Evolutionary conservation across 2,888 invertebrate species (phyloP).

Genomic region (Erebia epiphron): DNA sequence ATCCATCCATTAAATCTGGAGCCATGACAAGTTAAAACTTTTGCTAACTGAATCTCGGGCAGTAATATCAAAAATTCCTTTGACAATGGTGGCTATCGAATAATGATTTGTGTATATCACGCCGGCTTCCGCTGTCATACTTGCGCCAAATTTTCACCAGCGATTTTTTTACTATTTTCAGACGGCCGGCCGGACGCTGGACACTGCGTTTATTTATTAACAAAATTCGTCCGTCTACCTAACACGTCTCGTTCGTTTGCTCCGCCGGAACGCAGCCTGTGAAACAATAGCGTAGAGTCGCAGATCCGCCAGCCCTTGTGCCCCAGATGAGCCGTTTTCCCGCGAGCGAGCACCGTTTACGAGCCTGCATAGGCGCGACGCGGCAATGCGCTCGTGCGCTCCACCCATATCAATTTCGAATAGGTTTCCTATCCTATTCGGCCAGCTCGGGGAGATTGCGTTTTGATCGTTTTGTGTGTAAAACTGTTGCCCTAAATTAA

Average conservation of each 20-base stretch:
- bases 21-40: slow-evolving; percentile 57
- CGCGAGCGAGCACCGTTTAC: slow-evolving; percentile 66
- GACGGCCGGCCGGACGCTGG: slow-evolving; percentile 64
- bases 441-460: slow-evolving; percentile 70
- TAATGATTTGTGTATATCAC: slow-evolving; percentile 76
- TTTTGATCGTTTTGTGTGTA: slow-evolving; percentile 80
- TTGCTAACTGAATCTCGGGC: slow-evolving; percentile 62
- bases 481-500: slow-evolving; percentile 81
- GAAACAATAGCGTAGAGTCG: slow-evolving; percentile 52
- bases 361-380: slow-evolving; percentile 76
- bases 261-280: slow-evolving; percentile 48
- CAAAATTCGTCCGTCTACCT: slow-evolving; percentile 77
- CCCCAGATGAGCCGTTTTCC: slow-evolving; percentile 54
- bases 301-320: slow-evolving; percentile 42
- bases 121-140: slow-evolving; percentile 72
- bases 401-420: slow-evolving; percentile 82
- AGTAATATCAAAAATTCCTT: slow-evolving; percentile 80
- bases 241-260: slow-evolving; percentile 56
- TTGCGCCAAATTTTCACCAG: slow-evolving; percentile 76
- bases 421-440: slow-evolving; percentile 81
- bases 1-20: slow-evolving; percentile 49
- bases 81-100: slow-evolving; percentile 72
- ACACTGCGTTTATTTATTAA: slow-evolving; percentile 81
- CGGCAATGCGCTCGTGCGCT: slow-evolving; percentile 69
- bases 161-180: slow-evolving; percentile 70